Percentiles rank a stretch among this genome's conserved stretches.
These are phyloP conservation scores for Avahi laniger DNA, from an alignment of 2,797 vertebrate genomes.

Conservation along the genomic window DNA sequence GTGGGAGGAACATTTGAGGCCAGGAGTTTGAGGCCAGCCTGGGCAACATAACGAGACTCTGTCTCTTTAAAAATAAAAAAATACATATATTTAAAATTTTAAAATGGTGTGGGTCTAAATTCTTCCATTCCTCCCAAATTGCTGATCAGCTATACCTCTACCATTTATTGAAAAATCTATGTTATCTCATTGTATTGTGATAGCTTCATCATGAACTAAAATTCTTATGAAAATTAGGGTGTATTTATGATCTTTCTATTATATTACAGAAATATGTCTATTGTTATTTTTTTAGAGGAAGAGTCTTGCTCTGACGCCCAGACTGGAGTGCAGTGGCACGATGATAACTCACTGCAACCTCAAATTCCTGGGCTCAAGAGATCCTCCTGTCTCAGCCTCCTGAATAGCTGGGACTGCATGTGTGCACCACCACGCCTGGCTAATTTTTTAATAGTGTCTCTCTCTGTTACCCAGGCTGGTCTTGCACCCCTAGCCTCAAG, in stretches of 20 bases:
- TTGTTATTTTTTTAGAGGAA: neutral
- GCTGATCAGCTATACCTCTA: neutral
- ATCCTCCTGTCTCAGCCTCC: neutral
- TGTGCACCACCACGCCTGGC: neutral
- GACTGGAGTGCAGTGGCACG: neutral
- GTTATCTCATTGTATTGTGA: neutral
- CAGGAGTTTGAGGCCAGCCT: too few relatives aligned
- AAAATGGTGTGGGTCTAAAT: neutral
- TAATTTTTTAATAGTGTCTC: neutral
- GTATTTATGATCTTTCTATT: neutral
- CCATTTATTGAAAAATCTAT: neutral
- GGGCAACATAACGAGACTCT: too few relatives aligned
- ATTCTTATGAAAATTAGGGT: conserved; percentile 32
- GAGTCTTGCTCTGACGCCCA: neutral
- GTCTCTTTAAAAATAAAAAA: too few relatives aligned
- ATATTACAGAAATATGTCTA: neutral
- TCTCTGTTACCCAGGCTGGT: neutral
- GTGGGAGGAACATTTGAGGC: too few relatives aligned
- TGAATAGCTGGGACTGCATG: neutral
- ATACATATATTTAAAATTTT: too few relatives aligned
- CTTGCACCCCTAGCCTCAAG: too few relatives aligned
- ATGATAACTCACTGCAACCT: neutral
- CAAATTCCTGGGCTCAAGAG: too few relatives aligned
- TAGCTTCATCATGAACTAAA: neutral
- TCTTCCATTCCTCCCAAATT: conserved; percentile 10